These are phyloP conservation scores for Tyria jacobaeae DNA, from an alignment of 2,888 invertebrate genomes.

Conservation along the genomic window DNA sequence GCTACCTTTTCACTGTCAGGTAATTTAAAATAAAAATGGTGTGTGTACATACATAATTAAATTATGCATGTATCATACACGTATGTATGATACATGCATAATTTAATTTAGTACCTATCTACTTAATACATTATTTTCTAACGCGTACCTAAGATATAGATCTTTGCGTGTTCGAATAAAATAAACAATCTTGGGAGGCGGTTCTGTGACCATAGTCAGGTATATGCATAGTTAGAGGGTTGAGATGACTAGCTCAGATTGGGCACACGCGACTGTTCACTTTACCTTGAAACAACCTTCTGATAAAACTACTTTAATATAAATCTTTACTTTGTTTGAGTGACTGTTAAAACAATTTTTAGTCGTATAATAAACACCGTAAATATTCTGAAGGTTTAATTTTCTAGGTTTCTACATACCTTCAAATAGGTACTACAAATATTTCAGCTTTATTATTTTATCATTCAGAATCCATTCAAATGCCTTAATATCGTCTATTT, in stretches of 20 bases:
- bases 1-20: no score
- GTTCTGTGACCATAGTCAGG: no score
- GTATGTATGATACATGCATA: not conserved
- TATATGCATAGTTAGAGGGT: not conserved
- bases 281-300: not conserved
- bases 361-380: not conserved
- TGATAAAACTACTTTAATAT: not conserved
- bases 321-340: not conserved
- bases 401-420: not conserved
- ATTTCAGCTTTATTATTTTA: no score
- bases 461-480: no score
- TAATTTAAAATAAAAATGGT: not conserved
- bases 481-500: no score
- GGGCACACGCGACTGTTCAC: constrained; percentile 38
- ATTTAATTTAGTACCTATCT: no score
- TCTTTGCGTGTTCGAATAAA: not conserved
- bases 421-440: no score
- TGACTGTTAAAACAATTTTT: not conserved
- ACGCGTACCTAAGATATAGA: not conserved
- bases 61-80: no score
- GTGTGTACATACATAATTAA: not conserved
- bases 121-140: not conserved
- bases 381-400: not conserved
- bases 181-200: not conserved
- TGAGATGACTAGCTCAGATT: constrained; percentile 47